These are phyloP conservation scores for Okamejei kenojei DNA, from an alignment of 2,797 vertebrate genomes.

Conservation along the genomic window DNA sequence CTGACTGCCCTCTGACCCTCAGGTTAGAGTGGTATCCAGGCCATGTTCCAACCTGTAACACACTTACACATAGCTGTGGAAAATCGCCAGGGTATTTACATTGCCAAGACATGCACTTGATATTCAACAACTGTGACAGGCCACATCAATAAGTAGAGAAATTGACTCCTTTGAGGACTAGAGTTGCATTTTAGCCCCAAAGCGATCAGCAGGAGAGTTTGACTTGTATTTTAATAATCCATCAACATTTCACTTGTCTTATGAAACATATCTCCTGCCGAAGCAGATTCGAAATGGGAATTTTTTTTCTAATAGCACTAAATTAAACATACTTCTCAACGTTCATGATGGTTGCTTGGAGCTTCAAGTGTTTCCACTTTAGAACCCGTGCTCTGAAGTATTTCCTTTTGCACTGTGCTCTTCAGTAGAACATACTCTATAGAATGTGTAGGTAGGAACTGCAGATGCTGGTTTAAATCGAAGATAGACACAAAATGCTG, in stretches of 20 bases:
- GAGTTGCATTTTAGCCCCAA: constrained; percentile 22
- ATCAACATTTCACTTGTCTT: constrained; percentile 19
- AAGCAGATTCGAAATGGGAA: background rate
- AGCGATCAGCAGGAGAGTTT: constrained; percentile 31
- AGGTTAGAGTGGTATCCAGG: constrained; percentile 73
- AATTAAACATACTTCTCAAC: constrained; percentile 1
- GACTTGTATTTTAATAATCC: constrained; percentile 33
- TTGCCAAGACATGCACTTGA: constrained; percentile 34
- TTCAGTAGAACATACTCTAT: background rate
- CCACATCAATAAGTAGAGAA: constrained; percentile 24
- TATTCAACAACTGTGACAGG: constrained; percentile 26
- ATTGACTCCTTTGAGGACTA: constrained; percentile 33
- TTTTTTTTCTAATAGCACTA: background rate
- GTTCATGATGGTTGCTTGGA: background rate
- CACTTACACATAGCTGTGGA: constrained; percentile 59
- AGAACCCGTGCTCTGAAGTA: background rate
- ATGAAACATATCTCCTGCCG: background rate
- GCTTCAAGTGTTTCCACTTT: background rate
- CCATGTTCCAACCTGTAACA: constrained; percentile 61
- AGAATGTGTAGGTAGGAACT: too few species aligned
- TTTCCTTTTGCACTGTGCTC: background rate
- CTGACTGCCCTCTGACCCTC: constrained; percentile 78
- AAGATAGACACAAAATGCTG: too few species aligned
- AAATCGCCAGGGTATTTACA: constrained; percentile 62
- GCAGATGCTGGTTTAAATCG: too few species aligned